Percentiles rank a stretch among this genome's conserved stretches.
Evolutionary conservation across 1,140 invertebrate genomes (phyloP).

Genomic region (Eupeodes corollae): DNA sequence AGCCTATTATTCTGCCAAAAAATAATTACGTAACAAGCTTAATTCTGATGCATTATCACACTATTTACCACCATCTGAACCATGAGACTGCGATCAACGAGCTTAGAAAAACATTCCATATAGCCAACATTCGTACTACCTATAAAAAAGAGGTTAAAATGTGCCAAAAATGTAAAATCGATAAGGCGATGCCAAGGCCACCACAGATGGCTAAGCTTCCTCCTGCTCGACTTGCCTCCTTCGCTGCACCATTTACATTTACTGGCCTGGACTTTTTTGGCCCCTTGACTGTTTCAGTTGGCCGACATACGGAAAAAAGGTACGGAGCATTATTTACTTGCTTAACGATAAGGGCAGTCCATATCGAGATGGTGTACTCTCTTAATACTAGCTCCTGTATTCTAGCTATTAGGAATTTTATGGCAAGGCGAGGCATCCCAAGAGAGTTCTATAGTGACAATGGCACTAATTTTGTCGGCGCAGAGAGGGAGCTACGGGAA

Average conservation of each 20-base stretch:
- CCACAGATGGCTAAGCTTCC: constrained; percentile 4
- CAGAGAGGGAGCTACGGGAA: not conserved
- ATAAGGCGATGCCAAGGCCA: not conserved
- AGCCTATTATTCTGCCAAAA: not conserved
- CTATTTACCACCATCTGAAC: constrained; percentile 1
- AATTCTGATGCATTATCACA: constrained; percentile 15
- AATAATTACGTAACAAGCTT: constrained; percentile 28
- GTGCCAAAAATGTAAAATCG: constrained; percentile 4
- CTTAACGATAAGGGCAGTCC: constrained; percentile 31
- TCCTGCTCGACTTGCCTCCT: not conserved
- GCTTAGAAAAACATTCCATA: not conserved
- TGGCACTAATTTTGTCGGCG: constrained; percentile 34
- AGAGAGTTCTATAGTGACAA: constrained; percentile 28
- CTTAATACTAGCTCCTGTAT: constrained; percentile 33
- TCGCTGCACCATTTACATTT: not conserved
- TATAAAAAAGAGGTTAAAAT: not conserved
- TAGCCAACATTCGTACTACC: not conserved
- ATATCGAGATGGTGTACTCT: constrained; percentile 33
- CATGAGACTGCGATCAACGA: not conserved
- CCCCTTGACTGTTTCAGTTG: constrained; percentile 18
- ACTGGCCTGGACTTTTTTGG: constrained; percentile 17
- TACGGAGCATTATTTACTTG: constrained; percentile 36
- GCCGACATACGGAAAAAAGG: constrained; percentile 21
- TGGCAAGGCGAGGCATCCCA: constrained; percentile 27
- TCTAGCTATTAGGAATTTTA: constrained; percentile 31